phyloP scores from a whole-genome alignment of 2,888 invertebrate genomes.

The Glyphotaelius pellucidus region DNA sequence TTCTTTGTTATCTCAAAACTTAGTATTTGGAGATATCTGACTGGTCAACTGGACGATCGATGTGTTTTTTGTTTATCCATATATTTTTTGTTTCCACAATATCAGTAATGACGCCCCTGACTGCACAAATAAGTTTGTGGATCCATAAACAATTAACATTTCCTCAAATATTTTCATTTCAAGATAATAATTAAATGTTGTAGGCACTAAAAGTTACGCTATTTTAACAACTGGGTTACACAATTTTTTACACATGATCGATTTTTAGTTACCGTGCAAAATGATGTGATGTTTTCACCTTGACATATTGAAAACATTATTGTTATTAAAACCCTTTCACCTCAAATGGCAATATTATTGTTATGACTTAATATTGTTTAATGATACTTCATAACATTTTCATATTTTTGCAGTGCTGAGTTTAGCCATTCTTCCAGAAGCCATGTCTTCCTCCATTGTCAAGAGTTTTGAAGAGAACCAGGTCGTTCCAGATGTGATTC shows the following conservation, averaged over 20 bases:
- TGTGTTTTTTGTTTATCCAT: too few relatives aligned
- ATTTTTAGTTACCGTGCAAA: neutral
- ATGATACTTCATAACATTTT: neutral
- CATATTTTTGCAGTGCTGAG: conserved; percentile 2
- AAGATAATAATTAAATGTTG: conserved; percentile 67
- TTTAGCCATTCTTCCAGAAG: neutral
- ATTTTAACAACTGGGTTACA: neutral
- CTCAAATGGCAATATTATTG: neutral
- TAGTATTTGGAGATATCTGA: too few relatives aligned
- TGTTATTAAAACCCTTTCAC: neutral
- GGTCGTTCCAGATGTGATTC: conserved; percentile 86
- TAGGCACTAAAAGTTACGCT: conserved; percentile 72
- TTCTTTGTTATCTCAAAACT: too few relatives aligned
- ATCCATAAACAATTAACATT: neutral
- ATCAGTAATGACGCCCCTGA: neutral
- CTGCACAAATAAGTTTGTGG: neutral
- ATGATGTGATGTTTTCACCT: neutral
- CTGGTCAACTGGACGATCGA: too few relatives aligned
- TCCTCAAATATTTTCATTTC: neutral
- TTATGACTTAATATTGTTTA: neutral
- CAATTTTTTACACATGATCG: neutral
- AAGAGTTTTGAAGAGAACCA: conserved; percentile 77
- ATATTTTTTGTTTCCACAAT: neutral
- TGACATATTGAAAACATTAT: neutral
- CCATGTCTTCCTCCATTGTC: conserved; percentile 19